Evolutionary conservation across 1,140 invertebrate genomes (phyloP).

Genomic region (Dreissena polymorpha): DNA sequence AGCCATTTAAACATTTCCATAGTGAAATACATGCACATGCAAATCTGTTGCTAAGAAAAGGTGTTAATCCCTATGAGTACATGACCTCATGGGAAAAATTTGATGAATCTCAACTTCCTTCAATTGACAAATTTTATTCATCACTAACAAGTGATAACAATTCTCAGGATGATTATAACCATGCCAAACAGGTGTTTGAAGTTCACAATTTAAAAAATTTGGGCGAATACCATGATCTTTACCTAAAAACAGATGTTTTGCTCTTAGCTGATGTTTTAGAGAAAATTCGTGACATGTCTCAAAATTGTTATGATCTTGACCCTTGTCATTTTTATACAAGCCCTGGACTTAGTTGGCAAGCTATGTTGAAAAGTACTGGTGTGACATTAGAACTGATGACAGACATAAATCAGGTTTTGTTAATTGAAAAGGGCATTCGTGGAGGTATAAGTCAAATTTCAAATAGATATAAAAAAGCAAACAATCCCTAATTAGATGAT

Average conservation of each 20-base stretch:
- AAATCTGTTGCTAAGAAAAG: conserved; percentile 40
- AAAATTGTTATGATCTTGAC: conserved; percentile 43
- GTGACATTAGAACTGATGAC: conserved; percentile 48
- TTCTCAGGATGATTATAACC: conserved; percentile 46
- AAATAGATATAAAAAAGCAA: conserved; percentile 28
- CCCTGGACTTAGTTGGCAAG: conserved; percentile 63
- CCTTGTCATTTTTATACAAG: conserved; percentile 53
- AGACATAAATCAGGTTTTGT: conserved; percentile 40
- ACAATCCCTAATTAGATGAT: conserved; percentile 28
- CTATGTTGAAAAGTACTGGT: conserved; percentile 64
- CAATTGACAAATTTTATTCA: conserved; percentile 33
- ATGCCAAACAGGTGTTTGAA: conserved; percentile 49
- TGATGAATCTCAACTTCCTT: conserved; percentile 23
- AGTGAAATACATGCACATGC: conserved; percentile 15
- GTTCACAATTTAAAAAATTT: conserved; percentile 17
- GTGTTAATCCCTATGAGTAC: conserved; percentile 50
- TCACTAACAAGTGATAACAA: conserved; percentile 17
- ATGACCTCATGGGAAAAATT: conserved; percentile 42
- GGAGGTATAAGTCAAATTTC: conserved; percentile 41
- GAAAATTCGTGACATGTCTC: conserved; percentile 34
- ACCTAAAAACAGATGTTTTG: conserved; percentile 56
- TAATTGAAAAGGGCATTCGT: conserved; percentile 49
- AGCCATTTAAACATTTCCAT: conserved; percentile 32
- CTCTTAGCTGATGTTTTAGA: conserved; percentile 53
- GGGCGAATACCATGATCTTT: conserved; percentile 54